Evolutionary conservation across 2,113 vertebrate species (phyloP).

Genomic region (Bostrychus sinensis): DNA sequence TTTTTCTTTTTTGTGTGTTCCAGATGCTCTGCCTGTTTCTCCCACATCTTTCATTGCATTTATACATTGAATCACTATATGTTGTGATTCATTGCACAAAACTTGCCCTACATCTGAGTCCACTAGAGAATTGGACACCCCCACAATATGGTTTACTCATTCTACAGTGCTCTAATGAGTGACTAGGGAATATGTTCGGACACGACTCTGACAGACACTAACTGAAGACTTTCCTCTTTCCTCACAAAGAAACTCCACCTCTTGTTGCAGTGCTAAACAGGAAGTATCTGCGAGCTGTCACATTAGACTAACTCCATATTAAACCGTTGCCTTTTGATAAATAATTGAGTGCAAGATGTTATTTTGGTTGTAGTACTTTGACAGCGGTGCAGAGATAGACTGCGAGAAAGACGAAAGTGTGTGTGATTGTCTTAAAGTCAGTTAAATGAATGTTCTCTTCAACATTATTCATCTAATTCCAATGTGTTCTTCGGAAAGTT

Average conservation of each 20-base stretch:
- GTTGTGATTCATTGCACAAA: no score
- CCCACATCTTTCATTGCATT: no score
- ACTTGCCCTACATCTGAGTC: neutral
- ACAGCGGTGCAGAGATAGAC: neutral
- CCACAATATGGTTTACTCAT: neutral
- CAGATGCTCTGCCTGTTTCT: no score
- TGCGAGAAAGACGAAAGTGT: no score
- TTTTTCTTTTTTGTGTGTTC: no score
- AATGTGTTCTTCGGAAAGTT: neutral
- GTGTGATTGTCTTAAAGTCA: neutral
- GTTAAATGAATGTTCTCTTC: neutral
- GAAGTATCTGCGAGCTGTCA: neutral
- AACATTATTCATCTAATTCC: neutral
- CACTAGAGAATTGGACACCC: neutral
- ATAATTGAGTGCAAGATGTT: neutral
- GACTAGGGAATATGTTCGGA: no score
- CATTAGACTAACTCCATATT: neutral
- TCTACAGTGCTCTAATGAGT: neutral
- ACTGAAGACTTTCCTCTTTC: neutral
- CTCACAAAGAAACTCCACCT: neutral
- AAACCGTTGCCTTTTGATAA: conserved; percentile 5
- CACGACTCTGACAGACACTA: neutral
- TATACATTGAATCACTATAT: no score
- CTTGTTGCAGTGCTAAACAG: neutral
- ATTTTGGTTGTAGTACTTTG: neutral